Evolutionary conservation across 2,113 vertebrate genomes (phyloP), one percentile per base, ranked within the genome.

Genomic region (Eclectus roratus): DNA sequence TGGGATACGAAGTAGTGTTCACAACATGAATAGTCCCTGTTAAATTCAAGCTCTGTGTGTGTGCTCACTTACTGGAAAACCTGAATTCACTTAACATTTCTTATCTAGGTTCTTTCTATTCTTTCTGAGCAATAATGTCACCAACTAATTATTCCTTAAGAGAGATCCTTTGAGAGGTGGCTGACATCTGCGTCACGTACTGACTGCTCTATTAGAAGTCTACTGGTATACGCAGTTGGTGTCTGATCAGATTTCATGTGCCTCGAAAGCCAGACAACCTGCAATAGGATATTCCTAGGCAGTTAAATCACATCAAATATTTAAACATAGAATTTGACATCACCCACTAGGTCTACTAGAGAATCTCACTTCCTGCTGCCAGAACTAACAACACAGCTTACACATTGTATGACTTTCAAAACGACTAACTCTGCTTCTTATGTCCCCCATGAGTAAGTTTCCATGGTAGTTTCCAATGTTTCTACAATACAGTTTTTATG

Each of bases 251-350:
- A 66, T 96, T 91, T 88, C 87, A 55, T 15, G 58, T 74, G 71
- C 46, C 79, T 83, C 14, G 4, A 82, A 89, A 94, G 66, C 43
- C 79, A 82, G 66, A 80, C 37, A 73, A 6, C 20, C n/a, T 85
- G 81, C 85, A 88, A 89, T 20, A 44, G 35, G 56, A 88, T 88
- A 85, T 64, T 70, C 53, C 35, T 18, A 56, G 72, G 60, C 47
- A 80, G 46, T 90, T 74, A 80, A 80, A 83, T 50, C 20, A 43
- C 55, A 85, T 95, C 33, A 80, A 94, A 91, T 91, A 91, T 89
- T 96, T 95, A 94, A 93, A 88, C 35, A 28, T 2, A 41, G 85
- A 77, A 55, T 78, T 89, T 83, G 47, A 91, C 85, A 64, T 89
- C 31, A 53, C 77, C 61, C 64, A 74, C 74, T 85, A 83, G 5